Base-by-base conservation (phyloP, 2,113 vertebrate species). In the Cricetomys ansorgei region DNA sequence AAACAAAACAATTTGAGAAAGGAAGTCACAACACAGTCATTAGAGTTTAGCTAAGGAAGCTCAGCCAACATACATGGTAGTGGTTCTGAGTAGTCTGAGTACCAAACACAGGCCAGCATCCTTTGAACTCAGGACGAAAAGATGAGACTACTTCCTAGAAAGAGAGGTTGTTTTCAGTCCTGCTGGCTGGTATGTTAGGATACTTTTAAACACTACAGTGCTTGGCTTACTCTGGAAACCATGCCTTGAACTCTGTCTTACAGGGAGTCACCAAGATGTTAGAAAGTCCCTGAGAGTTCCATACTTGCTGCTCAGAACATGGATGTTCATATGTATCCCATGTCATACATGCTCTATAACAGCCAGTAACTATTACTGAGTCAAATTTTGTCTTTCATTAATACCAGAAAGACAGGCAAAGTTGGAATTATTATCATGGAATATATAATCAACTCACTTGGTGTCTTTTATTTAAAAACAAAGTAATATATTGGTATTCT, bases 351-450 rank as follows among this genome's bases (percentile, higher is more conserved):
- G 80, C 40, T 92, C 80, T 64, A 76, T 86, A 65, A 69, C 43
- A 31, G 67, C 69, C 77, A 15, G 25, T 89, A 62, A 92, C 55
- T 80, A 73, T 9, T 92, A 80, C 21, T 86, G 19, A 89, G 25
- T 80, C 65, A 37, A 92, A 89, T 53, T 88, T 77, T 77, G 67
- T 93, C 70, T 95, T 83, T 91, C 79, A 83, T 84, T 50, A 79
- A 89, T 94, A 69, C 72, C 21, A 92, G 45, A 90, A 94, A 83
- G 40, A 7, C 8, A 83, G 70, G 88, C 40, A 31, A 95, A 88
- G 55, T 84, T 76, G 34, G 6, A 53, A 50, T 29, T 29, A 83
- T n/a, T 43, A 55, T 45, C 9, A 29, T 62, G 37, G 1, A 93
- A 77, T 90, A 5, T 53, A 43, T 53, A 85, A 70, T 69, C 34